phyloP scores from a whole-genome alignment of 2,797 vertebrate genomes.

The Rhinophrynus dorsalis region DNA sequence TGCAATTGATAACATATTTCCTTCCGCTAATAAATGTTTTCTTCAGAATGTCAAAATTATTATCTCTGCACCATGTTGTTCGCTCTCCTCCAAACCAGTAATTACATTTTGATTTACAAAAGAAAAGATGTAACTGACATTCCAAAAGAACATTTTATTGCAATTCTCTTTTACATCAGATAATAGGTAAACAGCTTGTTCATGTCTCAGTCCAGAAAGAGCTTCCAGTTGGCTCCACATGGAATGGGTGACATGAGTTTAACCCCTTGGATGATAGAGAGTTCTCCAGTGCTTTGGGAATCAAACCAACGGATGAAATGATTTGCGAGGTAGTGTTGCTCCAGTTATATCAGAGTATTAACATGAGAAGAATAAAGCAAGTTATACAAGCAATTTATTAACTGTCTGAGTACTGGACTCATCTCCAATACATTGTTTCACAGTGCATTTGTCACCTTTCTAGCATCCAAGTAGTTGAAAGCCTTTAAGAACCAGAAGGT shows the following conservation, averaged over 20 bases:
- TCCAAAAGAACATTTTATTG: constrained; percentile 17
- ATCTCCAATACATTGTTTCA: no score
- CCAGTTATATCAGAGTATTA: background rate
- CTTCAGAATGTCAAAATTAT: no score
- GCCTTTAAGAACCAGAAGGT: no score
- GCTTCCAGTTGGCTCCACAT: constrained; percentile 4
- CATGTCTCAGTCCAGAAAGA: constrained; percentile 18
- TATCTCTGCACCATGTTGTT: background rate
- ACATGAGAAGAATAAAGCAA: background rate
- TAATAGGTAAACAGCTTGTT: constrained; percentile 26
- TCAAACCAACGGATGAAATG: constrained; percentile 21
- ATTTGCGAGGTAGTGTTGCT: background rate
- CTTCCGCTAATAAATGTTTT: no score
- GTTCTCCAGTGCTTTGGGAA: background rate
- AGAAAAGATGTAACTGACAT: constrained; percentile 3
- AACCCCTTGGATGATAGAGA: no score
- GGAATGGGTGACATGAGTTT: constrained; percentile 21
- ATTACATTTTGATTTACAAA: constrained; percentile 12
- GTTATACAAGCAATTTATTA: no score
- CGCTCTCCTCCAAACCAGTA: constrained; percentile 2
- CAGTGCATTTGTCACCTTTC: no score
- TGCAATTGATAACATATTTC: no score
- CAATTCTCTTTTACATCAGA: constrained; percentile 9
- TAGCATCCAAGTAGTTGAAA: no score
- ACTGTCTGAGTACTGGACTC: no score